Evolutionary conservation across 2,888 invertebrate genomes (phyloP).

Genomic region (Autographa pulchrina): DNA sequence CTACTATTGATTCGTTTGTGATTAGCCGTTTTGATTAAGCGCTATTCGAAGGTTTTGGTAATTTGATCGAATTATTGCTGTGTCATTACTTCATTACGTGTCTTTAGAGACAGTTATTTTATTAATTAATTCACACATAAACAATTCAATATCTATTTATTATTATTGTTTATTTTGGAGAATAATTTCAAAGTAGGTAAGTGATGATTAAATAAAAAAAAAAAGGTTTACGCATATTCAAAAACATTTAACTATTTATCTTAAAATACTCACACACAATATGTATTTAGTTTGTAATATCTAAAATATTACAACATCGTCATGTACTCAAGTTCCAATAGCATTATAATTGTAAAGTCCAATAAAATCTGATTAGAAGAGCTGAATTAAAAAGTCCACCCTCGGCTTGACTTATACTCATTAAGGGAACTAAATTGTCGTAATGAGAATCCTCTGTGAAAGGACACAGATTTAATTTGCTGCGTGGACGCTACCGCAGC

Average conservation of each 20-base stretch:
- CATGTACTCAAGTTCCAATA: neutral
- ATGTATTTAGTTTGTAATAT: too few relatives aligned
- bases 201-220: too few relatives aligned
- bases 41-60: neutral
- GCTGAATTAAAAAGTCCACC: conserved; percentile 43
- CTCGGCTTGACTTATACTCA: conserved; percentile 63
- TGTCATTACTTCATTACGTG: neutral
- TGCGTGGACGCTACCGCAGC: conserved; percentile 69
- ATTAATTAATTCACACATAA: too few relatives aligned
- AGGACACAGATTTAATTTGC: conserved; percentile 84
- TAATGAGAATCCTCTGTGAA: conserved; percentile 79
- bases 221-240: too few relatives aligned
- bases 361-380: neutral
- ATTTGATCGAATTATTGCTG: neutral
- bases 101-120: neutral
- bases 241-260: too few relatives aligned
- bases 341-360: neutral
- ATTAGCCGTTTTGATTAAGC: conserved; percentile 32
- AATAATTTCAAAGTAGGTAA: too few relatives aligned
- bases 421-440: conserved; percentile 74
- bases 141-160: too few relatives aligned
- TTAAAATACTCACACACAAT: too few relatives aligned
- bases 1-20: conserved; percentile 36
- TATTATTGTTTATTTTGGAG: too few relatives aligned
- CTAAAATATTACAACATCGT: too few relatives aligned